Base-by-base conservation (phyloP, 2,797 vertebrate genomes). In the Phataginus tetradactyla region DNA sequence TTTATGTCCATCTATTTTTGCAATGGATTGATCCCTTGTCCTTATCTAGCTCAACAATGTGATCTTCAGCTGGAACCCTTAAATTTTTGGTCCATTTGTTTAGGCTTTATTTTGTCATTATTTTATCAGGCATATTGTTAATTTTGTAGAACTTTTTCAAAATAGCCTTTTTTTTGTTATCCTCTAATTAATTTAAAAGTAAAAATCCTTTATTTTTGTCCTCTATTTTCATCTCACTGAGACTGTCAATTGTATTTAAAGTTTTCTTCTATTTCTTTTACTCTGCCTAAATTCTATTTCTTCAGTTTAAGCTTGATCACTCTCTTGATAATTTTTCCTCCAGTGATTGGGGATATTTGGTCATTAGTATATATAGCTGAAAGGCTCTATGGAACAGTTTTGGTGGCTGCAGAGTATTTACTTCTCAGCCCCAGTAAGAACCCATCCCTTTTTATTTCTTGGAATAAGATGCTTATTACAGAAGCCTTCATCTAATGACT, bases 61-160 rank as follows among this genome's bases (percentile, higher is more conserved):
- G 71, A 69, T 84, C 32, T 64, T 90, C 85, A 84, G 23, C 3
- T 29, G 37, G 20, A 12, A 74, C 32, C 25, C 75, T 91, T 90
- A 86, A 39, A 39, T 86, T 83, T 93, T 78, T 29, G 59, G 53
- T 42, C 11, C 14, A 21, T 66, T 61, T 72, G 83, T 71, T 94
- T 61, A 94, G 45, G 23, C 23, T 83, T 71, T 80, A 18, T 69
- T 77, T 79, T 68, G 21, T 88, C 37, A 32, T 78, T 74, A 59
- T 77, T 94, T 93, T 91, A 66, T 96, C 61, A 80, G 29, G n/a
- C n/a, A 51, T 69, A 14, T 34, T 96, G 91, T 84, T 27, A 91
- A 83, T 74, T 88, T 55, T 72, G 61, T 87, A 57, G 42, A 53
- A 45, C 21, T 29, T 77, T 94, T 77, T 75, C 29, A 85, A 53